A percentile compares a stretch with the other conserved stretches of the same genome.
phyloP scores from a whole-genome alignment of 2,113 vertebrate genomes.

The Salvator merianae region DNA sequence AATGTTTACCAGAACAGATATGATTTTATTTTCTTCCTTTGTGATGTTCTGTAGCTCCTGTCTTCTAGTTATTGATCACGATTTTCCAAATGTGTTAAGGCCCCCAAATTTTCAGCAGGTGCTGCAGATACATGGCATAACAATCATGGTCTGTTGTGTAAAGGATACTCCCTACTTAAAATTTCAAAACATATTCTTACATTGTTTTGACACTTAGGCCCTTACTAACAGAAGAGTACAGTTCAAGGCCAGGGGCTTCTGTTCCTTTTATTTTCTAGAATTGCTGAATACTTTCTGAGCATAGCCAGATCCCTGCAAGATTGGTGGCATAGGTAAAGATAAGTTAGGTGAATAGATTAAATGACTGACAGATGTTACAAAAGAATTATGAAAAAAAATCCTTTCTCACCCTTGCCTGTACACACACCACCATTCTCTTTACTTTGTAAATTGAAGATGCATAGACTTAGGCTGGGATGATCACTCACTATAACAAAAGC shows the following conservation, averaged over 20 bases:
- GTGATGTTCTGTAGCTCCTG: conserved; percentile 31
- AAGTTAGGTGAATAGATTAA: conserved; percentile 24
- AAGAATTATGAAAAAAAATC: conserved; percentile 5
- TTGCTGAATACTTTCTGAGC: background rate
- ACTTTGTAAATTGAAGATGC: too few species aligned
- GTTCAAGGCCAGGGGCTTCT: conserved; percentile 29
- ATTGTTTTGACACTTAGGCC: background rate
- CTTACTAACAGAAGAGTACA: background rate
- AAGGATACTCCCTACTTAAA: background rate
- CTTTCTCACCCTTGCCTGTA: background rate
- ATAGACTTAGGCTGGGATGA: too few species aligned
- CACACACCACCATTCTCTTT: too few species aligned
- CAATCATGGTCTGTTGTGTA: background rate
- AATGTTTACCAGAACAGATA: conserved; percentile 31
- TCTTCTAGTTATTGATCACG: conserved; percentile 36
- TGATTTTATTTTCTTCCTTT: conserved; percentile 49
- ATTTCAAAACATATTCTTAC: background rate
- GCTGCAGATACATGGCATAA: background rate
- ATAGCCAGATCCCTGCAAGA: background rate
- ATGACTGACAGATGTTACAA: conserved; percentile 16
- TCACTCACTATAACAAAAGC: too few species aligned
- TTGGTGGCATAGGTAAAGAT: conserved; percentile 22
- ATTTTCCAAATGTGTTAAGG: background rate
- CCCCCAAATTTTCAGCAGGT: background rate
- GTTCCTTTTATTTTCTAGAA: conserved; percentile 36